Evolutionary conservation across 2,888 invertebrate species (phyloP).

Genomic region (Thumatha senex): DNA sequence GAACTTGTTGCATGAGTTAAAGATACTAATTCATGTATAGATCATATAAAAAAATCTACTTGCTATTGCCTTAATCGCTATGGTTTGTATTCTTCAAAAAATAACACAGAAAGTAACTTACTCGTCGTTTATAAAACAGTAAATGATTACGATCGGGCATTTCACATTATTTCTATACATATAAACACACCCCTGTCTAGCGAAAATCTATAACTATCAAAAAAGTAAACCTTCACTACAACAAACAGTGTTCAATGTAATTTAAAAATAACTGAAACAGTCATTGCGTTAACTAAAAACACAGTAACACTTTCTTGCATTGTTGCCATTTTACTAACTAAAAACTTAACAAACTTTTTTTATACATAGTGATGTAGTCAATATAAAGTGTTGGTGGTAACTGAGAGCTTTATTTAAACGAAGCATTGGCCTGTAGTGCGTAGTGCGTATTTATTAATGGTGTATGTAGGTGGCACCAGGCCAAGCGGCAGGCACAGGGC

Average conservation of each 20-base stretch:
- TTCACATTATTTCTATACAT: slow-evolving; percentile 43
- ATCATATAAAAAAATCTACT: too few relatives aligned
- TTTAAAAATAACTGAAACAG: slow-evolving; percentile 1
- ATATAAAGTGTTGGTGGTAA: slow-evolving; percentile 14
- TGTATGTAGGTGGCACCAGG: slow-evolving; percentile 41
- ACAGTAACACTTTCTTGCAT: background rate
- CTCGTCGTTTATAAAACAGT: slow-evolving; percentile 55
- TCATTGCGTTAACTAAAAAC: slow-evolving; percentile 4
- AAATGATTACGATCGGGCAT: slow-evolving; percentile 74
- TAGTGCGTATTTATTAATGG: slow-evolving; percentile 41
- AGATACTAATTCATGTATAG: too few relatives aligned
- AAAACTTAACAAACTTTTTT: slow-evolving; percentile 1
- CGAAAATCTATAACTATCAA: too few relatives aligned
- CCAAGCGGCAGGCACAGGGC: slow-evolving; percentile 36
- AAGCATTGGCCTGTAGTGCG: slow-evolving; percentile 1
- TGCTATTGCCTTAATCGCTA: too few relatives aligned
- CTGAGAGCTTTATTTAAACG: slow-evolving; percentile 8
- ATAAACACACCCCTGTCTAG: slow-evolving; percentile 1
- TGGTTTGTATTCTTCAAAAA: too few relatives aligned
- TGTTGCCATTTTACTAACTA: background rate
- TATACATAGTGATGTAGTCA: slow-evolving; percentile 6
- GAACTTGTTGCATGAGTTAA: too few relatives aligned
- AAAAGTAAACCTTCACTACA: background rate
- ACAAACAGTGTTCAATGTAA: background rate
- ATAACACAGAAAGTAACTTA: slow-evolving; percentile 46